phyloP scores from a whole-genome alignment of 2,888 invertebrate genomes.

The Brachyptera putata region DNA sequence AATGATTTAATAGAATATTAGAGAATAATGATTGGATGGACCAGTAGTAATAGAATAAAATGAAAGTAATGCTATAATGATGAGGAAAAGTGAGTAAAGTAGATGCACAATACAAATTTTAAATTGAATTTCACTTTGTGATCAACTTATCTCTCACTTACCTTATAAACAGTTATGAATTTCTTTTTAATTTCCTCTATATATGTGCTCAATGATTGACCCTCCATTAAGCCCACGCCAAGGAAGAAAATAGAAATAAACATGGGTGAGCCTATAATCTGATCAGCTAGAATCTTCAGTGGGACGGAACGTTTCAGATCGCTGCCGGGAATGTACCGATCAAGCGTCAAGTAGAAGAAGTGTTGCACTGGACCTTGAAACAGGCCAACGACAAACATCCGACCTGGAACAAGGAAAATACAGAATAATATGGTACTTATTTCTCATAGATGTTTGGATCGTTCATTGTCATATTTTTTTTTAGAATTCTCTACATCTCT shows the following conservation, averaged over 20 bases:
- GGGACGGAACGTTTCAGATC: not conserved
- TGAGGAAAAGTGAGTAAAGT: no score
- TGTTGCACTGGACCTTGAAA: constrained; percentile 48
- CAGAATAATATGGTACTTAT: not conserved
- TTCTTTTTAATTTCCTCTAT: not conserved
- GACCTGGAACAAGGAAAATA: constrained; percentile 31
- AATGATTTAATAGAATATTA: no score
- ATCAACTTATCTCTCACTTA: not conserved
- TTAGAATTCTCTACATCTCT: no score
- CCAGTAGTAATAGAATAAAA: no score
- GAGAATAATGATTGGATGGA: no score
- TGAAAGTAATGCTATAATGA: no score
- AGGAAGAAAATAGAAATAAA: not conserved
- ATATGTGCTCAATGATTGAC: not conserved
- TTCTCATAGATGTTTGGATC: not conserved
- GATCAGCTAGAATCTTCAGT: not conserved
- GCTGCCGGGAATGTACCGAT: not conserved
- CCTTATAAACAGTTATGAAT: not conserved
- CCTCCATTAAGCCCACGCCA: not conserved
- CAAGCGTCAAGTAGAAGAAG: constrained; percentile 40
- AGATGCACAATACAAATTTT: no score
- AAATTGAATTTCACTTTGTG: not conserved
- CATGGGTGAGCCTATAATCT: not conserved
- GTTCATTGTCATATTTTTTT: not conserved
- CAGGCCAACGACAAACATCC: constrained; percentile 47